phyloP scores from a whole-genome alignment of 2,113 vertebrate species.

The Lophius piscatorius region DNA sequence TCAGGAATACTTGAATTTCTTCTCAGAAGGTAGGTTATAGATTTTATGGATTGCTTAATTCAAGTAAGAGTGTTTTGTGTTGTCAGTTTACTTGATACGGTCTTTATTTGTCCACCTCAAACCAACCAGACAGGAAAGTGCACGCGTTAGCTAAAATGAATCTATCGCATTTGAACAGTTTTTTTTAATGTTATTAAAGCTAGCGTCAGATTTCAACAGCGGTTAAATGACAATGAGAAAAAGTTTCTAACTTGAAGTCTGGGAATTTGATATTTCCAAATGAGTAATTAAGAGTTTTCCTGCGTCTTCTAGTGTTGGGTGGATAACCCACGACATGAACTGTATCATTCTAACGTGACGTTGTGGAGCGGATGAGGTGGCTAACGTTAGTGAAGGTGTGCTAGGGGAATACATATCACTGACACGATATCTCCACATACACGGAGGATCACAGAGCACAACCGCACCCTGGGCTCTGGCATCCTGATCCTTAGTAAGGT shows the following conservation, averaged over 20 bases:
- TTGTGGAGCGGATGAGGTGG: conserved; percentile 58
- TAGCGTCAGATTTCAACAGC: conserved; percentile 39
- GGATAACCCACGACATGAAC: conserved; percentile 2
- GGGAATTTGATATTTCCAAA: background rate
- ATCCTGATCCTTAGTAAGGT: background rate
- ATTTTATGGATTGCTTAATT: background rate
- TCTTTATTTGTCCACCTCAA: conserved; percentile 17
- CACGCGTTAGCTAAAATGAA: conserved; percentile 67
- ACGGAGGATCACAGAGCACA: conserved; percentile 56
- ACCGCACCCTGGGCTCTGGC: conserved; percentile 72
- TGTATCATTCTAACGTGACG: conserved; percentile 10
- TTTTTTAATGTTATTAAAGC: no score
- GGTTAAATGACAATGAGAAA: conserved; percentile 1
- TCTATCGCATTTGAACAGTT: conserved; percentile 10
- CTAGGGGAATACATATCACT: conserved; percentile 68
- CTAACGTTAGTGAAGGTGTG: conserved; percentile 39
- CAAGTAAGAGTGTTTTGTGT: background rate
- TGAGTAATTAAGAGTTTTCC: background rate
- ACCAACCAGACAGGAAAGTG: conserved; percentile 62
- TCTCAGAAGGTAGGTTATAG: conserved; percentile 66
- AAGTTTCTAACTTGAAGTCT: background rate
- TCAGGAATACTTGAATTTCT: conserved; percentile 57
- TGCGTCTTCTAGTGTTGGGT: background rate
- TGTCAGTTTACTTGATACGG: background rate
- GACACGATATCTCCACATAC: conserved; percentile 43